Evolutionary conservation across 1,140 invertebrate species (phyloP).

Genomic region (Saxidomus purpurata): DNA sequence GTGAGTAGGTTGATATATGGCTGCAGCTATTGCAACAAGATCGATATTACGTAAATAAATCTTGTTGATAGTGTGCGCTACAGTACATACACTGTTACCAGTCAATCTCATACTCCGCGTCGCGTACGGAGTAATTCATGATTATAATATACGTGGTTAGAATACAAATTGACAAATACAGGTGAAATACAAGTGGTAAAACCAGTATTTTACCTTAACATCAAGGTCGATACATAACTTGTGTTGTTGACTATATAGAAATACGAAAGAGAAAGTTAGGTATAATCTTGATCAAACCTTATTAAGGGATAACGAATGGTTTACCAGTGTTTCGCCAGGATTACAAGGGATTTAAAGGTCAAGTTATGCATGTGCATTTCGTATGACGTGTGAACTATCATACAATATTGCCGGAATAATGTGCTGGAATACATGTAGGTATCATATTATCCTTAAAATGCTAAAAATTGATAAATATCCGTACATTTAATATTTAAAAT

Average conservation of each 20-base stretch:
- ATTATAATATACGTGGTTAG: background rate
- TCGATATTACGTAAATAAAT: background rate
- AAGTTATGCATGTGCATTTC: background rate
- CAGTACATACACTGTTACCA: background rate
- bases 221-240: background rate
- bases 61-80: background rate
- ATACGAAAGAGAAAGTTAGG: background rate
- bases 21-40: background rate
- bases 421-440: background rate
- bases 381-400: background rate
- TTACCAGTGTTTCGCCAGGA: background rate
- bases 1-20: background rate
- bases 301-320: background rate
- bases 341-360: background rate
- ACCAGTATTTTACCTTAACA: background rate
- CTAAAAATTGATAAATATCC: too few species aligned
- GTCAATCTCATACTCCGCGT: background rate
- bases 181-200: background rate
- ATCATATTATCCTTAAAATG: background rate
- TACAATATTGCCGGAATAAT: background rate
- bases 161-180: background rate
- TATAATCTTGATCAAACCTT: conserved; percentile 11
- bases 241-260: background rate
- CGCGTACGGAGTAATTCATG: background rate
- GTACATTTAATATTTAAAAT: too few species aligned